Evolutionary conservation across 2,797 vertebrate species (phyloP).

Genomic region (Synaphobranchus kaupii): DNA sequence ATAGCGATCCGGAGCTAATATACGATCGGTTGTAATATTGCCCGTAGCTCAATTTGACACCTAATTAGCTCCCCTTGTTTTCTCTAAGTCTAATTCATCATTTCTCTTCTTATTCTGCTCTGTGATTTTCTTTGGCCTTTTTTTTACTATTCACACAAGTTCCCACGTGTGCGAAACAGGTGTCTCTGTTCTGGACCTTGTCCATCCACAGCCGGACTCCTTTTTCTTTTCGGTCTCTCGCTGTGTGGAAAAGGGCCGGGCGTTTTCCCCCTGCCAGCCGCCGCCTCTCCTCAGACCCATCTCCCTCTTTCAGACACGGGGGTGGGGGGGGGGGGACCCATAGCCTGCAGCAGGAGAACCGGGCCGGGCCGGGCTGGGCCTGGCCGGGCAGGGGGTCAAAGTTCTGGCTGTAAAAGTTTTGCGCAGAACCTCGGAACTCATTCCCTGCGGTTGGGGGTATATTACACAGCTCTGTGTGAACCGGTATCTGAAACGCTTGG

Average conservation of each 20-base stretch:
- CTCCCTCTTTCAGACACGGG: neutral
- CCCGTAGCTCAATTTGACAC: neutral
- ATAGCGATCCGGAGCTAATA: neutral
- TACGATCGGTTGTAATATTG: neutral
- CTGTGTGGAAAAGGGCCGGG: no score
- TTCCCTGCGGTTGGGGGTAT: neutral
- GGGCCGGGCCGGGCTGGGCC: no score
- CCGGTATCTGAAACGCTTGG: neutral
- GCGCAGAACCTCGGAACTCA: neutral
- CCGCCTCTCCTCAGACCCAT: neutral
- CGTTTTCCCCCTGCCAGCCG: neutral
- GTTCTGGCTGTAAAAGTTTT: neutral
- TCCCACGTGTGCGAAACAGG: no score
- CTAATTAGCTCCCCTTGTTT: slow-evolving; percentile 19
- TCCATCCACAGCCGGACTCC: neutral
- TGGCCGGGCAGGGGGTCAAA: no score
- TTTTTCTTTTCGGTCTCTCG: neutral
- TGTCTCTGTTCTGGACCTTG: no score
- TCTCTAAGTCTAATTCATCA: neutral
- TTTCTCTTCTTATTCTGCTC: no score
- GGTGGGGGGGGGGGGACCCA: no score
- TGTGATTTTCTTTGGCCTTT: no score
- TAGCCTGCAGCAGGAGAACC: neutral
- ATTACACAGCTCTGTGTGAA: neutral
- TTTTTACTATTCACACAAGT: neutral